Evolutionary conservation across 2,888 invertebrate species (phyloP).

Genomic region (Pseudococcus jackbeardsleyi): DNA sequence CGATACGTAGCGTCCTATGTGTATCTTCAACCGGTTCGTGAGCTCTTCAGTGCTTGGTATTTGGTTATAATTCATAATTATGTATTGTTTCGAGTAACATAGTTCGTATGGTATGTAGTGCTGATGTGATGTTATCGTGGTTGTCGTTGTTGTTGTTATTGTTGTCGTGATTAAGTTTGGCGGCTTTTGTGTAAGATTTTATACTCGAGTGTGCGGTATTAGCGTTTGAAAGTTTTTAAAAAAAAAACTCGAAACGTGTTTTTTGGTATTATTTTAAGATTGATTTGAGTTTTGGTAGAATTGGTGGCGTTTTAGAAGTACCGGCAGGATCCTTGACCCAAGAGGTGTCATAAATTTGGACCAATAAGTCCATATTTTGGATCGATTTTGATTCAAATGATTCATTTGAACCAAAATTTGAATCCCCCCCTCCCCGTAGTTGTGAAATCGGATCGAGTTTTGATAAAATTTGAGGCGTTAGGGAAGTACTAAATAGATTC

Average conservation of each 20-base stretch:
- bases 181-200: background rate
- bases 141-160: background rate
- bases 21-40: conserved; percentile 23
- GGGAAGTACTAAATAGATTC: too few relatives aligned
- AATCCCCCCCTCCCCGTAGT: too few relatives aligned
- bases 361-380: too few relatives aligned
- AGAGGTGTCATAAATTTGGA: background rate
- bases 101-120: conserved; percentile 19
- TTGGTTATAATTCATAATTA: background rate
- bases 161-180: background rate
- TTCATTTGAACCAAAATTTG: too few relatives aligned
- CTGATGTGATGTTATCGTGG: conserved; percentile 5
- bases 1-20: background rate
- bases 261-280: background rate
- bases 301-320: background rate
- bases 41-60: background rate
- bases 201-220: background rate
- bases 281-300: background rate
- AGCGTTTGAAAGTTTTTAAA: background rate
- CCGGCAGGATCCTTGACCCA: background rate
- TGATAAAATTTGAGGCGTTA: too few relatives aligned
- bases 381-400: too few relatives aligned
- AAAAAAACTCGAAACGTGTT: background rate
- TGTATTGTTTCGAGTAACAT: conserved; percentile 2
- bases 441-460: too few relatives aligned